These are phyloP conservation scores for Junonia oenone DNA, from an alignment of 2,888 invertebrate genomes.

Conservation along the genomic window DNA sequence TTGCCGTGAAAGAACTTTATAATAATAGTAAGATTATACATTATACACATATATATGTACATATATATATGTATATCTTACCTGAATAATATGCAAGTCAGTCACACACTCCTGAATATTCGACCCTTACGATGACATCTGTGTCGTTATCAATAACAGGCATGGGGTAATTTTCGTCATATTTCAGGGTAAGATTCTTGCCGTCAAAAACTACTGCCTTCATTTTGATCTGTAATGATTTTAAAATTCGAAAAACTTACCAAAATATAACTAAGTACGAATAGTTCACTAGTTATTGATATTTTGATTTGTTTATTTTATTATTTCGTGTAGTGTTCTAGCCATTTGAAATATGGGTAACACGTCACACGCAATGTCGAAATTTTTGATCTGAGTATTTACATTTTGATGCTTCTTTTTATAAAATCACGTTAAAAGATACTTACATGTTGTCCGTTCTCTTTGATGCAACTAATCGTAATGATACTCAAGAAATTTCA, in stretches of 20 bases:
- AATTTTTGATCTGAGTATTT: no score
- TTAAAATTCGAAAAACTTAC: no score
- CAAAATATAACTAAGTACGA: no score
- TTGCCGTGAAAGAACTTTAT: no score
- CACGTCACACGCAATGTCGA: no score
- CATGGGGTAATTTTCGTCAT: conserved; percentile 59
- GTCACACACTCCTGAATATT: conserved; percentile 86
- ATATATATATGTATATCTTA: conserved; percentile 39
- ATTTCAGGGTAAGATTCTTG: conserved; percentile 56
- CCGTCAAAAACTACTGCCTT: conserved; percentile 80
- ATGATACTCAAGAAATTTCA: neutral
- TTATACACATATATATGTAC: neutral
- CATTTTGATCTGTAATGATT: conserved; percentile 59
- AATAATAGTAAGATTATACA: no score
- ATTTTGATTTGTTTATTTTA: no score
- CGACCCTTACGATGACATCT: conserved; percentile 82
- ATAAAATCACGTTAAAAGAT: no score
- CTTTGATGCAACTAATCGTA: neutral
- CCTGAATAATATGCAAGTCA: conserved; percentile 85
- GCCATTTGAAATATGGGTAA: no score
- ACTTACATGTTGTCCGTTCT: neutral
- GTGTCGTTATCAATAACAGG: conserved; percentile 70
- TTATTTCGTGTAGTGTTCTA: no score
- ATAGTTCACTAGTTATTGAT: no score
- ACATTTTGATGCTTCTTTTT: no score